phyloP scores from a whole-genome alignment of 2,113 vertebrate genomes.

The Merops nubicus region DNA sequence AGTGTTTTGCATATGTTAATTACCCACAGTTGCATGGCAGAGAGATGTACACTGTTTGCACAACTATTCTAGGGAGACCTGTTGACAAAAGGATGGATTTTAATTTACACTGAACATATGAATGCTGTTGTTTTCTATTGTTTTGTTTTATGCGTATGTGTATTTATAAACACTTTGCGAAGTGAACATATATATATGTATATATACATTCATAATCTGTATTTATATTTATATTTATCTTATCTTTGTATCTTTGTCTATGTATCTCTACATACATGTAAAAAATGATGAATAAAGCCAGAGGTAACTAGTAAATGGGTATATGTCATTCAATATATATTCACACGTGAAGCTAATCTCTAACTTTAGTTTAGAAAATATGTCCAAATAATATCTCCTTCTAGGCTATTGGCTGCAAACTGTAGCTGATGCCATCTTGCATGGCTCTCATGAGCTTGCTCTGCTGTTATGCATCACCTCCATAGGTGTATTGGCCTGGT shows the following conservation, averaged over 20 bases:
- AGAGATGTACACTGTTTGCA: slow-evolving; percentile 65
- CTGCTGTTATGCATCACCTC: neutral
- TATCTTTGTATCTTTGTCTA: neutral
- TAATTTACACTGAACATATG: slow-evolving; percentile 29
- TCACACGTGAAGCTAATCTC: neutral
- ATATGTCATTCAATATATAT: neutral
- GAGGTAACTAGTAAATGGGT: neutral
- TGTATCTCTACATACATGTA: neutral
- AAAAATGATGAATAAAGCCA: neutral
- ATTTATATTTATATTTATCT: neutral
- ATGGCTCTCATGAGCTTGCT: neutral
- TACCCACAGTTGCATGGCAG: slow-evolving; percentile 73
- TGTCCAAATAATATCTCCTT: neutral
- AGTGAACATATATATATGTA: neutral
- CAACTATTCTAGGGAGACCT: slow-evolving; percentile 71
- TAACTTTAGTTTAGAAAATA: neutral
- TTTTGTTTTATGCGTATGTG: slow-evolving; percentile 12
- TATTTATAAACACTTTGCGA: neutral
- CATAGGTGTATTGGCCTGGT: rapidly evolving
- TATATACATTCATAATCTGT: neutral
- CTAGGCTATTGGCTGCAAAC: neutral
- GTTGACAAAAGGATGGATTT: slow-evolving; percentile 70
- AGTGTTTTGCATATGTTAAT: slow-evolving; percentile 85
- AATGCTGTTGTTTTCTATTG: slow-evolving; percentile 34
- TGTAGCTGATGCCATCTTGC: neutral